Conservation (phyloP, 2,888 invertebrate genomes). For the Tiphia femorata region DNA sequence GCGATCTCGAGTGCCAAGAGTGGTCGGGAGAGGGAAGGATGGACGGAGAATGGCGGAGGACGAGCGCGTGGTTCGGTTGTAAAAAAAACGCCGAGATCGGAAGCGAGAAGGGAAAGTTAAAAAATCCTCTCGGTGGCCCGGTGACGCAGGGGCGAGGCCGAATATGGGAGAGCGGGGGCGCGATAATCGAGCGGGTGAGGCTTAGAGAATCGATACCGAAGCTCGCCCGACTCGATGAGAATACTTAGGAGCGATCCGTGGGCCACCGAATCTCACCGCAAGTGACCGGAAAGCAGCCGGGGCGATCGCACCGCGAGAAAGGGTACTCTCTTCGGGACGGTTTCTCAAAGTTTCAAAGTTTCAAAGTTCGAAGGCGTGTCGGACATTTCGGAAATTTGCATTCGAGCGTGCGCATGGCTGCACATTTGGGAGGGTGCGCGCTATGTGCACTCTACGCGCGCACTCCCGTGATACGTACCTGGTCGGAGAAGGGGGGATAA, state of each 20-base stretch:
- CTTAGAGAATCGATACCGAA: constrained; percentile 22
- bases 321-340: constrained; percentile 1
- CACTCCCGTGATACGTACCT: too few species aligned
- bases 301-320: constrained; percentile 7
- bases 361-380: constrained; percentile 5
- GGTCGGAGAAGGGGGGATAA: too few species aligned
- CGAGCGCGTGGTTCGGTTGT: background rate
- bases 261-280: constrained; percentile 16
- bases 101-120: constrained; percentile 1
- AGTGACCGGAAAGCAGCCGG: constrained; percentile 20
- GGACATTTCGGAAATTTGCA: constrained; percentile 21
- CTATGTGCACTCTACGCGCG: too few species aligned
- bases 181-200: constrained; percentile 4
- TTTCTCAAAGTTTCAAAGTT: too few species aligned
- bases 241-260: background rate
- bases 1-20: constrained; percentile 36
- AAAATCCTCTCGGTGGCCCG: too few species aligned
- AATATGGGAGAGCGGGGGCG: background rate
- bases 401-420: background rate
- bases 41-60: background rate
- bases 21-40: background rate
- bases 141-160: background rate
- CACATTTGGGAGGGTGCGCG: too few species aligned
- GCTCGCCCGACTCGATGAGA: constrained; percentile 23
- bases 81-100: constrained; percentile 2